Base-by-base conservation (phyloP, 2,888 invertebrate genomes). In the Lasiommata megera region DNA sequence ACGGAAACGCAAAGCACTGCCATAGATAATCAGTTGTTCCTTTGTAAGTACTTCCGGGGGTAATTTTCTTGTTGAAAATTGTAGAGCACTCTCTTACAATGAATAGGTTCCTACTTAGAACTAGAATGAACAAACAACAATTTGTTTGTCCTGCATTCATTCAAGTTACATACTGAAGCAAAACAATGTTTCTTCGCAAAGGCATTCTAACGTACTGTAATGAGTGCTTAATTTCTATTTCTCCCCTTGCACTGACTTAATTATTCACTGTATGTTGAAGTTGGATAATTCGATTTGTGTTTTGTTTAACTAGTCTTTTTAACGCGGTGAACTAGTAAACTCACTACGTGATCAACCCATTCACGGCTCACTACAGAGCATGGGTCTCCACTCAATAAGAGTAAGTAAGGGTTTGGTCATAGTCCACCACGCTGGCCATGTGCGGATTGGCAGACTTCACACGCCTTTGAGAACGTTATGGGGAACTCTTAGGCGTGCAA, bases 211-310 rank as follows among this genome's bases (percentile, higher is more conserved):
- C 14, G 7, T 6, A 31, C 16, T 31, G 29, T 14, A 29, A 44
- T 44, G 29, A 29, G 44, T 41, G 8, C 29, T 44, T 44, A 44
- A 44, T 44, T 29, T 46, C 46, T 29, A 29, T 46, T 46, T 31
- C 31, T 31, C 29, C 16, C 14, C 16, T 29, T 29, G 31, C 46
- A 29, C 31, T 14, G 46, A 46, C 14, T 46, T 11, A 46, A 29
- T 31, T 16, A 31, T 31, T 46, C 5, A 31, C 46, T 6, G 31
- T 5, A 9, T 31, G 16, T 31, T 2, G 14, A 8, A 14, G 29
- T 11, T 46, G 14, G 9, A 9, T 44, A 11, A 6, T 31, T 9
- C 31, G 7, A 9, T 8, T 31, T 9, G 3, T 34, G 11, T 34
- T 3, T 34, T 34, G 34, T 34, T 9, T 9, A 11, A 34, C 34